Evolutionary conservation across 2,797 vertebrate species (phyloP).

Genomic region (Halcyon chelicuti): DNA sequence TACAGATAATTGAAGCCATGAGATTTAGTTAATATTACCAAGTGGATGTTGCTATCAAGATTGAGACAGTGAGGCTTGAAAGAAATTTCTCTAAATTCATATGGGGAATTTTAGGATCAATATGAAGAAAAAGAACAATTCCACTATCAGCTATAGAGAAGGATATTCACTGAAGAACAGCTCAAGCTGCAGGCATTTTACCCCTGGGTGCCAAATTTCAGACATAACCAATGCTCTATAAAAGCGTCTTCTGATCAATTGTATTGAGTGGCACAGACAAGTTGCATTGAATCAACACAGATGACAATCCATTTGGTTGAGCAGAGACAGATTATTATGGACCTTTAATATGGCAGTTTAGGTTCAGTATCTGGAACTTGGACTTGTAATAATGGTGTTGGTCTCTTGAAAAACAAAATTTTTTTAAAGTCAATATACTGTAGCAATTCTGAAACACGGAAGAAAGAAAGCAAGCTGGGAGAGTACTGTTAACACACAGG

Average conservation of each 20-base stretch:
- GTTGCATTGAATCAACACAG: constrained; percentile 23
- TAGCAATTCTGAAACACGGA: not conserved
- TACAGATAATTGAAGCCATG: constrained; percentile 55
- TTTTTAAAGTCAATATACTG: not conserved
- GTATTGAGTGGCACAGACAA: constrained; percentile 30
- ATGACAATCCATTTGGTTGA: constrained; percentile 26
- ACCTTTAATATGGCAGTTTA: not conserved
- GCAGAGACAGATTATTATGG: constrained; percentile 15
- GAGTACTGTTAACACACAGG: not conserved
- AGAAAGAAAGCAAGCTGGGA: not conserved
- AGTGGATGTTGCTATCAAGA: constrained; percentile 42
- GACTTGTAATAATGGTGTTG: not conserved
- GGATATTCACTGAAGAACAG: not conserved
- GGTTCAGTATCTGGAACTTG: not conserved
- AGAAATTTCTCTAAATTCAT: not conserved
- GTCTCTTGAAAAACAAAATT: not conserved
- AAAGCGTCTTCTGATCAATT: constrained; percentile 44
- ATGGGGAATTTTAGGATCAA: not conserved
- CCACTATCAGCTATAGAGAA: not conserved
- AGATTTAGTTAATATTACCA: constrained; percentile 59
- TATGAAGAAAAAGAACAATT: constrained; percentile 15
- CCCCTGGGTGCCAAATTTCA: constrained; percentile 2
- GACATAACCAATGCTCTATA: constrained; percentile 27
- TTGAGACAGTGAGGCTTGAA: constrained; percentile 19
- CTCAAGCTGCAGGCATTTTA: constrained; percentile 7